These are phyloP conservation scores for Radopholus similis DNA, from an alignment of 1,140 invertebrate genomes.

Conservation along the genomic window DNA sequence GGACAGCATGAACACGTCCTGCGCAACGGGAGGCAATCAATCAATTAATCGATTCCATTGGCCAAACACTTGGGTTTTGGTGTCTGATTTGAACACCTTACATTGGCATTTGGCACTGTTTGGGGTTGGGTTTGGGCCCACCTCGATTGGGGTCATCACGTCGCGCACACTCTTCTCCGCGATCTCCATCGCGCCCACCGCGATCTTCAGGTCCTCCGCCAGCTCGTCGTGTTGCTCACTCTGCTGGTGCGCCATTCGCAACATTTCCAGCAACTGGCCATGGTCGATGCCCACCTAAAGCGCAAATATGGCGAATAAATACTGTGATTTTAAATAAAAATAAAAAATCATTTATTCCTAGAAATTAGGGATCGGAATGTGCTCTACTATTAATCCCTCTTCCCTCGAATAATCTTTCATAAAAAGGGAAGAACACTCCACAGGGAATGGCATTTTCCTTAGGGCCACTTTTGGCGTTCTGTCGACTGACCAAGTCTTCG, in stretches of 20 bases:
- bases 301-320: constrained; percentile 63
- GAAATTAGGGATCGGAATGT: too few species aligned
- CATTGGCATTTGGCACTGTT: too few species aligned
- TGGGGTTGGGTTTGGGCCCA: constrained; percentile 60
- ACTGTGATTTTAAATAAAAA: constrained; percentile 73
- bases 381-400: too few species aligned
- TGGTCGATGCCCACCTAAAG: constrained; percentile 83
- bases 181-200: constrained; percentile 64
- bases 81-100: too few species aligned
- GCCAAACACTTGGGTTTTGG: too few species aligned
- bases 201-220: constrained; percentile 63
- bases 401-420: too few species aligned
- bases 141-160: constrained; percentile 65
- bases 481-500: constrained; percentile 81
- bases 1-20: constrained; percentile 65
- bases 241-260: constrained; percentile 69
- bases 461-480: too few species aligned
- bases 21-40: constrained; percentile 2
- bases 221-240: constrained; percentile 50
- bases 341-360: constrained; percentile 1
- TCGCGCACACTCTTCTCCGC: constrained; percentile 62
- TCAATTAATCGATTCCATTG: neutral
- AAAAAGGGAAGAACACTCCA: too few species aligned
- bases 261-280: constrained; percentile 86
- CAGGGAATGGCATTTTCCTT: too few species aligned